Evolutionary conservation across 2,113 vertebrate species (phyloP), one percentile per base, ranked within the genome.

Genomic region (Irena cyanogastra): DNA sequence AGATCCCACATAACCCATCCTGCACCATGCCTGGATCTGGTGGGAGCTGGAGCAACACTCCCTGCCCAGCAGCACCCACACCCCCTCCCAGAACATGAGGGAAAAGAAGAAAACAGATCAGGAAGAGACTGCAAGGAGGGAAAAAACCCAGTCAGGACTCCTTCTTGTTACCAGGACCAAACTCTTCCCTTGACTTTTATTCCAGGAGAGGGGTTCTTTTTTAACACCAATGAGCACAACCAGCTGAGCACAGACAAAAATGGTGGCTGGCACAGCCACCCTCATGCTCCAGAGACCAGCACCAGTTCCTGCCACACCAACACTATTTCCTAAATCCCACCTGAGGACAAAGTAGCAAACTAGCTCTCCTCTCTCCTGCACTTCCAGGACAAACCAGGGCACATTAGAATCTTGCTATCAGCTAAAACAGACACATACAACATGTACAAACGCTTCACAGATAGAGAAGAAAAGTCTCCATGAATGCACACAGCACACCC

Each of bases 21-120:
- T 0, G 0, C 27, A 49, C 26, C 0, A 0, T 2, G 5, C 45
- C 57, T 21, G 65, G 69, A 54, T 45, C 59, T 0, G 0, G 13
- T 1, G 13, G 47, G 47, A 85, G 42, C 24, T 19, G 45, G 24
- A 74, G 13, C 53, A 31, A 9, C 0, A 5, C 13, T 57, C 63
- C 6, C 1, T 7, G 17, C 21, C 45, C 5, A 2, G 52, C 53
- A 76, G 57, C 49, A 39, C 47, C 21, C 70, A 57, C 26, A n/a
- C 2, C 3, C 31, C n/a, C 4, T 24, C n/a, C 35, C 17, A 64
- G 35, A 30, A 21, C 19, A 59, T 1, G 4, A 24, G 57, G 26
- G 28, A 23, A 52, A 57, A 39, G 35, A 61, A 54, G 6, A 16
- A 66, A 21, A 15, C 30, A 42, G 4, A 45, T 37, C 47, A 52